These are phyloP conservation scores for Halcyon malimbica DNA, from an alignment of 2,113 vertebrate genomes.

Conservation along the genomic window DNA sequence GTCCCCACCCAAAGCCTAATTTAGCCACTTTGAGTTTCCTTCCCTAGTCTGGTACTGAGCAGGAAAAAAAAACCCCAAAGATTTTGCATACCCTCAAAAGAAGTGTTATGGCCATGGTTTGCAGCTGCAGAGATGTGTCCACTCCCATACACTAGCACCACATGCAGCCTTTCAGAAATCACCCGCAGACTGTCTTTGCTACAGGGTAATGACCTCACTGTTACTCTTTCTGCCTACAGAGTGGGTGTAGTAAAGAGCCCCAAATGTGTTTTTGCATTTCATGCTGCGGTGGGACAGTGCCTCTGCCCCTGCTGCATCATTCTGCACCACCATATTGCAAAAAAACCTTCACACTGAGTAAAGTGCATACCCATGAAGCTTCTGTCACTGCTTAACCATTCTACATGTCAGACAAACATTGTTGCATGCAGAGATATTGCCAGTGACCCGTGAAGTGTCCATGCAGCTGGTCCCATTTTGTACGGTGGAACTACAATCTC, in stretches of 20 bases:
- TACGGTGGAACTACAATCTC: neutral
- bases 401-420: neutral
- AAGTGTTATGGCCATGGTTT: neutral
- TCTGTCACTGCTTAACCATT: neutral
- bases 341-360: neutral
- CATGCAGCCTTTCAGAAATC: neutral
- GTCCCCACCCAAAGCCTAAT: neutral
- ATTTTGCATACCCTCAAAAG: neutral
- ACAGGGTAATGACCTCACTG: neutral
- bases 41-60: neutral
- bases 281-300: neutral
- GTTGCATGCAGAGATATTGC: neutral
- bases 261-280: neutral
- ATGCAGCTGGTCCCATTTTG: neutral
- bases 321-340: neutral
- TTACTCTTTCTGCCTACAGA: neutral
- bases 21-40: neutral
- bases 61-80: neutral
- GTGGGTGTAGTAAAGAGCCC: neutral
- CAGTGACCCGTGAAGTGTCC: neutral
- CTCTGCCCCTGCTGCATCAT: neutral
- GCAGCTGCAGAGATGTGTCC: fast-evolving
- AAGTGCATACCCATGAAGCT: neutral
- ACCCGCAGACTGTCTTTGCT: neutral
- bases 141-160: neutral